These are phyloP conservation scores for Ctenodactylus gundi DNA, from an alignment of 2,113 vertebrate species.

Conservation along the genomic window DNA sequence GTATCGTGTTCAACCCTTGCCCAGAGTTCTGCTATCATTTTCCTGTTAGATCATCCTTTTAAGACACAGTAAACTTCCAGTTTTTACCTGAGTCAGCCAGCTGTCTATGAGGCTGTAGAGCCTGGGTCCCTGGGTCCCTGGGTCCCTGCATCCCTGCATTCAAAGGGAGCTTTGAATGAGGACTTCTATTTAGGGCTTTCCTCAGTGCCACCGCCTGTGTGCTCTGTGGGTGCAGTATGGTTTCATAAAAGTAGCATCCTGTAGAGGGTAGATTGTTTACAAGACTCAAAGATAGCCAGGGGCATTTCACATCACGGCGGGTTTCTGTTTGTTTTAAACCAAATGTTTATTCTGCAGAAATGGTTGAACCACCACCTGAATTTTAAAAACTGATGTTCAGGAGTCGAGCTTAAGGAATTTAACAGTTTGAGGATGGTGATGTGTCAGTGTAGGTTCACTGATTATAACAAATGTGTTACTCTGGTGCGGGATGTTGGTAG, in stretches of 20 bases:
- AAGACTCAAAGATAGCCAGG: not conserved
- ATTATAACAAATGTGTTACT: too few species aligned
- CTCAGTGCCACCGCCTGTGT: not conserved
- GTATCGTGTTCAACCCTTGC: not conserved
- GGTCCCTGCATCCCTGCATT: not conserved
- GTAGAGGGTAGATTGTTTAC: not conserved
- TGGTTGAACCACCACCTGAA: conserved; percentile 15
- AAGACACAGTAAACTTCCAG: not conserved
- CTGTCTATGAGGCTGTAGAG: not conserved
- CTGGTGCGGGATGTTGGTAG: too few species aligned
- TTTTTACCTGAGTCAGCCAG: not conserved
- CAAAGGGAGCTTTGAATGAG: not conserved
- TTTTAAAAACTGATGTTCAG: conserved; percentile 33
- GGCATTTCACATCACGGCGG: not conserved
- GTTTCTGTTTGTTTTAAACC: not conserved
- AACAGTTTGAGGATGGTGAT: too few species aligned
- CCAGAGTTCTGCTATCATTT: not conserved
- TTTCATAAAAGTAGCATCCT: not conserved
- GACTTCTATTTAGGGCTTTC: not conserved
- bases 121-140: too few species aligned
- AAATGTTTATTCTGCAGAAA: conserved; percentile 8
- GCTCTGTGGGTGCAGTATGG: not conserved
- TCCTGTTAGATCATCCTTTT: not conserved
- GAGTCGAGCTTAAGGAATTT: conserved; percentile 3
- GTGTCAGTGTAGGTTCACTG: too few species aligned